phyloP scores from a whole-genome alignment of 2,797 vertebrate genomes.

The Gymnocypris eckloni region DNA sequence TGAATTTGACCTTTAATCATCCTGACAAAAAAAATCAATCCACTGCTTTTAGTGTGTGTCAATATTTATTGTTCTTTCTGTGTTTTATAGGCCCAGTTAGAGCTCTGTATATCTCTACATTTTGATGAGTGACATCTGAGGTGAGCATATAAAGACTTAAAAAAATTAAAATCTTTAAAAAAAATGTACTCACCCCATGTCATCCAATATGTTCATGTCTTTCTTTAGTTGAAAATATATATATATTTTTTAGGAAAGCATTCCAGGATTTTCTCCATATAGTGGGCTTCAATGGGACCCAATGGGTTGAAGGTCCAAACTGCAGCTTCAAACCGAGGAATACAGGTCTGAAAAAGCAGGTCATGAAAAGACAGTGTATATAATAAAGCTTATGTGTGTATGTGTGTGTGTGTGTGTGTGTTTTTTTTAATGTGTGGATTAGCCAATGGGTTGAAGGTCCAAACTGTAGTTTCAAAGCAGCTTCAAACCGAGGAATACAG shows the following conservation, averaged over 20 bases:
- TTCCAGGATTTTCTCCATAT: not conserved
- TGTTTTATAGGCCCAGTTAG: slow-evolving; percentile 30
- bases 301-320: not conserved
- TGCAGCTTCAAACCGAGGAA: not conserved
- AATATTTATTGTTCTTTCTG: slow-evolving; percentile 52
- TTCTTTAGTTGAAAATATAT: not conserved
- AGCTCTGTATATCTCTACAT: slow-evolving; percentile 2
- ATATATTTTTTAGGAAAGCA: not conserved
- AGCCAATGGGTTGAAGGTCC: not conserved
- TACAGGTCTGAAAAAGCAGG: not conserved
- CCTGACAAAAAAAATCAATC: slow-evolving; percentile 39
- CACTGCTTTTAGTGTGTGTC: slow-evolving; percentile 43
- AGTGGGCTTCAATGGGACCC: too few relatives aligned
- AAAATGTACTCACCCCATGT: not conserved
- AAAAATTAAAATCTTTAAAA: not conserved
- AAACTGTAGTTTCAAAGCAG: not conserved
- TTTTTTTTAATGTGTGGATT: too few relatives aligned
- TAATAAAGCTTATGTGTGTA: too few relatives aligned
- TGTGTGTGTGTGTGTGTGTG: too few relatives aligned
- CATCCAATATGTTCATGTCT: not conserved
- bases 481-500: not conserved
- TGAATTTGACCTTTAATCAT: slow-evolving; percentile 44
- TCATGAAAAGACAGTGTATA: too few relatives aligned
- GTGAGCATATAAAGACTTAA: slow-evolving; percentile 14
- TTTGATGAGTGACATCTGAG: slow-evolving; percentile 16